Conservation (phyloP, 2,888 invertebrate genomes). For the Mayetiola destructor region DNA sequence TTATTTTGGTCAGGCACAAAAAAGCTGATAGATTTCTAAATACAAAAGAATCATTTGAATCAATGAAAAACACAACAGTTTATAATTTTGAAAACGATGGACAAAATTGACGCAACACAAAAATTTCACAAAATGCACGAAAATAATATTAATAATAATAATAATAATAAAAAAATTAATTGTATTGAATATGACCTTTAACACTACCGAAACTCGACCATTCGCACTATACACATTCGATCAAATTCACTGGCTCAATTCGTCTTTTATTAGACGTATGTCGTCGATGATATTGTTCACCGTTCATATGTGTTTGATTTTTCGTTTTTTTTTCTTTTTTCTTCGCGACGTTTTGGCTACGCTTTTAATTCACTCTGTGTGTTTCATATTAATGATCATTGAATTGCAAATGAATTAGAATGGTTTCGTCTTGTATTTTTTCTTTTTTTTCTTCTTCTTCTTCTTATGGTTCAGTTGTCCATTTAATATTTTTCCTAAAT, state of each 20-base stretch:
- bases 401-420: not conserved
- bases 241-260: slow-evolving; percentile 1
- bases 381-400: slow-evolving; percentile 8
- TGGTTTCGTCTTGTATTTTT: too few relatives aligned
- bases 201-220: slow-evolving; percentile 8
- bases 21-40: too few relatives aligned
- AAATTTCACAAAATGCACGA: not conserved
- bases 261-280: too few relatives aligned
- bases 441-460: slow-evolving; percentile 4
- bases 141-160: too few relatives aligned
- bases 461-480: not conserved
- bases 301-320: too few relatives aligned
- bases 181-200: slow-evolving; percentile 9
- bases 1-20: too few relatives aligned
- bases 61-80: too few relatives aligned
- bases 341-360: too few relatives aligned
- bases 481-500: not conserved
- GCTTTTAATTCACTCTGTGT: not conserved
- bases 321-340: not conserved
- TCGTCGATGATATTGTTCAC: too few relatives aligned
- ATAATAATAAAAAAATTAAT: too few relatives aligned
- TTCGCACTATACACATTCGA: not conserved
- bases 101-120: slow-evolving; percentile 4
- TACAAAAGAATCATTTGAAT: too few relatives aligned
- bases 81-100: not conserved